Evolutionary conservation across 2,888 invertebrate genomes (phyloP).

Genomic region (Icerya purchasi): DNA sequence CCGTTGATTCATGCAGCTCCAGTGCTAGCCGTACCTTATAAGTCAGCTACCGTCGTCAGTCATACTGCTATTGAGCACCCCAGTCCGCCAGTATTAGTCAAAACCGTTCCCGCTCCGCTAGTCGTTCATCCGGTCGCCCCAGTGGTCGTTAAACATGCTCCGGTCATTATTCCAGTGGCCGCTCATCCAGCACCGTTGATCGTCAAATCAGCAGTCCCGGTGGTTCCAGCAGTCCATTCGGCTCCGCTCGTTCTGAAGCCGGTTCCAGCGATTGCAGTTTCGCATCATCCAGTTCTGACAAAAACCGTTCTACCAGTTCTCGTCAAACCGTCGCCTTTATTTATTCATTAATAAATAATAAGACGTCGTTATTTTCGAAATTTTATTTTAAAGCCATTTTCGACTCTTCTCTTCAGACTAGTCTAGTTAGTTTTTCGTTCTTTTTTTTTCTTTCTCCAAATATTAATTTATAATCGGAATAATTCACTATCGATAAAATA

Average conservation of each 20-base stretch:
- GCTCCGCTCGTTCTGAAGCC: slow-evolving; percentile 20
- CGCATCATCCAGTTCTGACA: not conserved
- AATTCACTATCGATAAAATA: too few relatives aligned
- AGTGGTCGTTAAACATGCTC: slow-evolving; percentile 27
- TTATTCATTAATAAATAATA: too few relatives aligned
- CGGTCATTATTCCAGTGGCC: slow-evolving; percentile 20
- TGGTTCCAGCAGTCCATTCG: slow-evolving; percentile 24
- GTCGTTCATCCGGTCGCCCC: slow-evolving; percentile 23
- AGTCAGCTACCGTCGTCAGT: slow-evolving; percentile 21
- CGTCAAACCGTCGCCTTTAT: slow-evolving; percentile 3
- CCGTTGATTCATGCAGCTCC: slow-evolving; percentile 24
- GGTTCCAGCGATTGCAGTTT: not conserved
- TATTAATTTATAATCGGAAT: too few relatives aligned
- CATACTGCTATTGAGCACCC: slow-evolving; percentile 24
- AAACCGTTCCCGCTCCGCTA: slow-evolving; percentile 23
- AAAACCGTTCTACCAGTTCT: not conserved
- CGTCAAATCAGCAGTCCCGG: slow-evolving; percentile 23
- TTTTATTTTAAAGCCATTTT: too few relatives aligned
- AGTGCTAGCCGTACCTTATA: slow-evolving; percentile 24
- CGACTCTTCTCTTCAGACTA: too few relatives aligned
- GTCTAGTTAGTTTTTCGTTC: too few relatives aligned
- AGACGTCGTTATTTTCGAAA: too few relatives aligned
- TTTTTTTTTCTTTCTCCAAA: too few relatives aligned
- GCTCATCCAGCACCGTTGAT: slow-evolving; percentile 20
- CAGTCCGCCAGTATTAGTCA: slow-evolving; percentile 20